Base-by-base conservation (phyloP, 2,113 vertebrate genomes). In the Caretta caretta region DNA sequence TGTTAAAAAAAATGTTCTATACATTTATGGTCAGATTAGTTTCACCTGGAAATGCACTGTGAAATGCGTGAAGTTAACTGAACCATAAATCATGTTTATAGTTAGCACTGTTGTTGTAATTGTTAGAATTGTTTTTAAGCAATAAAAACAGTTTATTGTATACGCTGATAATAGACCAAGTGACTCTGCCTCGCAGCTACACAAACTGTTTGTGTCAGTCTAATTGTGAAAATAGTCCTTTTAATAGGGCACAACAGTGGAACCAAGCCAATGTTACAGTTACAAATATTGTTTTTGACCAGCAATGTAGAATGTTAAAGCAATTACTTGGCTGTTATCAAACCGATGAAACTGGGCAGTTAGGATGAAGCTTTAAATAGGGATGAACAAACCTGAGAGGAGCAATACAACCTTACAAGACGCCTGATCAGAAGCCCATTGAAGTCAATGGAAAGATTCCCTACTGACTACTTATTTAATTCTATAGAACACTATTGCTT, bases 321-420 rank as follows among this genome's bases (percentile, higher is more conserved):
- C 42, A 94, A 92, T 96, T 93, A 96, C 57, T 95, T 97, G 65
- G 78, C 80, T 96, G 62, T 88, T 97, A 79, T 92, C 92, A 97
- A 87, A 93, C 69, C 94, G 93, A 97, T 95, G 56, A 97, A 97
- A 84, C 57, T 93, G 42, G 90, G 86, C 54, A 92, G 80, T 84
- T 95, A 57, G 59, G 50, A 86, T 88, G 93, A 96, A 93, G 84
- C 83, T 94, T 96, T 96, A 94, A 97, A 84, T 49, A 96, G 82
- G 87, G 46, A 94, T 20, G 35, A 62, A 46, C 9, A 2, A 91
- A 90, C 96, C 69, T 75, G 69, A 76, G 90, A 95, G 56, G 10
- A 94, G 31, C 53, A 94, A 80, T 79, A 92, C 3, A 83, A 72
- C n/a, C 16, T 95, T 92, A 79, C 13, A 48, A 80, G 22, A 38